These are phyloP conservation scores for Plumapathes pennacea DNA, from an alignment of 92 coral and sea anemone species.

Conservation along the genomic window DNA sequence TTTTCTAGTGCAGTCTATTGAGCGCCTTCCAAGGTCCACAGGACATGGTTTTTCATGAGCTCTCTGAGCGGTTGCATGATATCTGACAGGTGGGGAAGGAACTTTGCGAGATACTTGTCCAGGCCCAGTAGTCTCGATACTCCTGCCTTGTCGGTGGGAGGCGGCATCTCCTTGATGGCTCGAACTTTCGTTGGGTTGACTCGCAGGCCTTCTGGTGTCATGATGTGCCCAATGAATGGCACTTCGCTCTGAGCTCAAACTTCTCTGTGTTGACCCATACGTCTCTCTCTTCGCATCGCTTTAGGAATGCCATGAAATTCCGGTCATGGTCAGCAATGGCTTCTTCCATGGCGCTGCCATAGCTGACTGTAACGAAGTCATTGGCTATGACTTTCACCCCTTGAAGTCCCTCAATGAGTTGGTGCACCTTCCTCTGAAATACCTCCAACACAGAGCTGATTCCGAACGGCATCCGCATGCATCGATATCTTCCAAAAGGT, in stretches of 20 bases:
- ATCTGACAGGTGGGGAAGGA: slow-evolving; percentile 35
- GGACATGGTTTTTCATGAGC: slow-evolving; percentile 13
- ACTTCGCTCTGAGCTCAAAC: slow-evolving; percentile 12
- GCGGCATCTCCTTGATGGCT: slow-evolving; percentile 30
- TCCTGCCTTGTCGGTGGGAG: slow-evolving; percentile 29
- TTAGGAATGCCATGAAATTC: slow-evolving; percentile 26
- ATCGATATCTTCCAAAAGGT: neutral
- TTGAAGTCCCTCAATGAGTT: slow-evolving; percentile 7
- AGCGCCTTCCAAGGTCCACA: slow-evolving; percentile 1
- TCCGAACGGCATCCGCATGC: slow-evolving; percentile 6
- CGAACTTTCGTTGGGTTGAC: slow-evolving; percentile 23
- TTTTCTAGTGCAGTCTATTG: neutral
- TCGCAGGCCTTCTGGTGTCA: slow-evolving; percentile 41
- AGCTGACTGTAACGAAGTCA: slow-evolving; percentile 1
- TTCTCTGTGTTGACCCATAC: slow-evolving; percentile 31
- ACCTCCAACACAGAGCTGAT: slow-evolving; percentile 3
- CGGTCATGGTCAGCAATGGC: no score
- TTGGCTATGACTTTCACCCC: neutral
- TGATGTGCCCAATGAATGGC: slow-evolving; percentile 46
- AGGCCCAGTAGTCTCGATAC: slow-evolving; percentile 35
- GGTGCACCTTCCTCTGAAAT: slow-evolving; percentile 7
- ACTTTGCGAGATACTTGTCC: slow-evolving; percentile 40
- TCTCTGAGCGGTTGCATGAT: slow-evolving; percentile 27
- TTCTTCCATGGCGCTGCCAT: slow-evolving; percentile 8
- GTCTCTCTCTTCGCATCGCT: slow-evolving; percentile 24